Percentiles rank a stretch among this genome's conserved stretches.
phyloP scores from a whole-genome alignment of 2,888 invertebrate genomes.

The Dioctria linearis region DNA sequence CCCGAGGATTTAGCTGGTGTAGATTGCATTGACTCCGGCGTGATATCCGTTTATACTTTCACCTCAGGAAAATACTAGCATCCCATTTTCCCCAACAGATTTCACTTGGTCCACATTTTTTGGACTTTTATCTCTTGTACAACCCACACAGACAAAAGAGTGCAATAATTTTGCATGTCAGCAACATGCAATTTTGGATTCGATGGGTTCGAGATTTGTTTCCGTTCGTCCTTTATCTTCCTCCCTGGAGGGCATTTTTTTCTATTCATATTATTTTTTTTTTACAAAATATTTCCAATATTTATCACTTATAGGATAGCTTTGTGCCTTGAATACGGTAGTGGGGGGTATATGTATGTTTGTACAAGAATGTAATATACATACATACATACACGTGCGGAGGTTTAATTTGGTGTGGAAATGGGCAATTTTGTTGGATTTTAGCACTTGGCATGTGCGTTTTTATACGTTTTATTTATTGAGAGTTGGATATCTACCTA shows the following conservation, averaged over 20 bases:
- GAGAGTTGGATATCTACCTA: background rate
- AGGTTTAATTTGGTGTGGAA: too few species aligned
- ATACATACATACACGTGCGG: too few species aligned
- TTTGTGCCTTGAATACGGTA: background rate
- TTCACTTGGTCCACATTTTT: background rate
- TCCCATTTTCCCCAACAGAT: too few species aligned
- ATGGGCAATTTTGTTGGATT: too few species aligned
- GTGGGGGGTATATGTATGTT: background rate
- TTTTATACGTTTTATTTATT: too few species aligned
- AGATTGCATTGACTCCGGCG: too few species aligned
- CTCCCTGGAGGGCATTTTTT: background rate
- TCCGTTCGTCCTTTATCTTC: conserved; percentile 23
- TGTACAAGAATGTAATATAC: background rate
- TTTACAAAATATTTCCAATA: background rate
- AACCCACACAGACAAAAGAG: conserved; percentile 5
- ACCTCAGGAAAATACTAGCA: too few species aligned
- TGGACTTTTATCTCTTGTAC: conserved; percentile 1
- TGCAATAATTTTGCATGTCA: conserved; percentile 33
- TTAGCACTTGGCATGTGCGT: too few species aligned
- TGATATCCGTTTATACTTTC: too few species aligned
- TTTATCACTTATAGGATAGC: background rate
- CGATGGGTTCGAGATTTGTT: conserved; percentile 33
- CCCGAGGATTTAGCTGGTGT: too few species aligned
- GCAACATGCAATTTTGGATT: conserved; percentile 35
- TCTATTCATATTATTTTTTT: background rate